Conservation (phyloP, 2,888 invertebrate genomes). For the Hetaerina titia region DNA sequence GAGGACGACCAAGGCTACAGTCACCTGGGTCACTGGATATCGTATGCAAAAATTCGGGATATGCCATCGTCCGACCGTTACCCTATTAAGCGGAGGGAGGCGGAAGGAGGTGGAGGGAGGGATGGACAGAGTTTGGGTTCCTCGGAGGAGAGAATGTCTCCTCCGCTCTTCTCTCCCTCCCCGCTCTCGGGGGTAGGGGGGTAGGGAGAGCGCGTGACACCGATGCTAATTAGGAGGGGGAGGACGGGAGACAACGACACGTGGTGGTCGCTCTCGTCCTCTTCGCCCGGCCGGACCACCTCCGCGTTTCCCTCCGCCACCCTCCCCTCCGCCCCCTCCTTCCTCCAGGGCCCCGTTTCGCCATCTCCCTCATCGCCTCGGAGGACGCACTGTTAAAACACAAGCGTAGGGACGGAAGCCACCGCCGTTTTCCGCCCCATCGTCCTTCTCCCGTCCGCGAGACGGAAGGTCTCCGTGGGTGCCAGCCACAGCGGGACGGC, state of each 20-base stretch:
- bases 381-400: neutral
- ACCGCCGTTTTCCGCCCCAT: neutral
- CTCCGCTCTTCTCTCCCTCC: neutral
- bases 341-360: neutral
- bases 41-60: slow-evolving; percentile 65
- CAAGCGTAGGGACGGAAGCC: neutral
- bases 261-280: slow-evolving; percentile 45
- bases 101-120: neutral
- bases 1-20: neutral
- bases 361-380: neutral
- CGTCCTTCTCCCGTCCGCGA: neutral
- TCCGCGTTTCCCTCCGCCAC: neutral
- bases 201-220: slow-evolving; percentile 47
- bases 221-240: slow-evolving; percentile 66
- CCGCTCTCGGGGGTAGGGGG: neutral
- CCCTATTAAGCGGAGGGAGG: slow-evolving; percentile 59
- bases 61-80: slow-evolving; percentile 59
- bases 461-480: neutral
- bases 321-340: neutral
- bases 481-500: neutral
- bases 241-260: neutral
- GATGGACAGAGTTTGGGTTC: neutral
- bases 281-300: slow-evolving; percentile 60
- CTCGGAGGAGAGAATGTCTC: neutral
- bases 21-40: slow-evolving; percentile 54